These are phyloP conservation scores for Lepus oiostolus DNA, from an alignment of 2,797 vertebrate species.

Conservation along the genomic window DNA sequence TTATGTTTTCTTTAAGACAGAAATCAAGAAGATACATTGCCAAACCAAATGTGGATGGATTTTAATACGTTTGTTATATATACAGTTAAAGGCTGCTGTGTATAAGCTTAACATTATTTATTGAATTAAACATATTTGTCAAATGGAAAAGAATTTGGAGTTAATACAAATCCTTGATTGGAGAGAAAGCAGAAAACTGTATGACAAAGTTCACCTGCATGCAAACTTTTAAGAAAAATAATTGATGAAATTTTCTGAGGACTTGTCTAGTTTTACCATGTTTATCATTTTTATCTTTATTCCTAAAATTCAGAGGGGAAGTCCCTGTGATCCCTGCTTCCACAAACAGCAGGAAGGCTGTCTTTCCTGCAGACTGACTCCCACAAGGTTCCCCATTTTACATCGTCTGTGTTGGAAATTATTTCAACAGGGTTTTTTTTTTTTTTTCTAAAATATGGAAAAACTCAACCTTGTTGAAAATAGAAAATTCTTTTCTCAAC, in stretches of 20 bases:
- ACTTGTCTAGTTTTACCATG: neutral
- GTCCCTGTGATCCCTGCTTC: neutral
- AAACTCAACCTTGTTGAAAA: neutral
- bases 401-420: neutral
- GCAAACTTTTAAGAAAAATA: constrained; percentile 46
- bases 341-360: neutral
- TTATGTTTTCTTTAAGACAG: constrained; percentile 65
- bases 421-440: neutral
- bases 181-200: constrained; percentile 53
- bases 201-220: neutral
- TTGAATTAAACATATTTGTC: constrained; percentile 58
- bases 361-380: neutral
- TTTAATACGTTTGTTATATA: constrained; percentile 57
- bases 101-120: constrained; percentile 34
- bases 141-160: constrained; percentile 51
- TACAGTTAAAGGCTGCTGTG: constrained; percentile 48
- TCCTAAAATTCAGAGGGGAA: neutral
- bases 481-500: constrained; percentile 1
- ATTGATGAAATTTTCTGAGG: constrained; percentile 6
- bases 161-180: neutral
- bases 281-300: neutral
- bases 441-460: neutral
- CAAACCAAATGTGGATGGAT: constrained; percentile 45
- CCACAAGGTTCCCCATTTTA: neutral
- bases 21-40: constrained; percentile 68